phyloP scores from a whole-genome alignment of 1,140 invertebrate genomes.

The Apis florea region DNA sequence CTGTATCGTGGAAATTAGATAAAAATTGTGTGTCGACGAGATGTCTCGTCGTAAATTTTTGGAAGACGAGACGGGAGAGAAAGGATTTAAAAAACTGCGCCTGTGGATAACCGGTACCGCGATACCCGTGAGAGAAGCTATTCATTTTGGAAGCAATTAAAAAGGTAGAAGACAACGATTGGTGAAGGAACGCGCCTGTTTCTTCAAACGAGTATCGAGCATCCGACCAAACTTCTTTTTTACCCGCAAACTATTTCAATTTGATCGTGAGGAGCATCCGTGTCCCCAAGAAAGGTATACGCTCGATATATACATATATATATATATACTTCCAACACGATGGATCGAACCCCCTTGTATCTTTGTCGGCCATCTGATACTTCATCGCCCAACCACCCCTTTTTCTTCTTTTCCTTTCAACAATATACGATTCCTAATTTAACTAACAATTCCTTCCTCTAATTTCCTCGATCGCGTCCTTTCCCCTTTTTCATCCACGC shows the following conservation, averaged over 20 bases:
- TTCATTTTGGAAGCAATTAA: conserved; percentile 4
- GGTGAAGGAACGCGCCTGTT: background rate
- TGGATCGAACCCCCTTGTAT: no score
- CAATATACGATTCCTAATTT: no score
- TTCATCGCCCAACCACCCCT: no score
- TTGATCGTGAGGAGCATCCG: background rate
- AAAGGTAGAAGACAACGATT: conserved; percentile 3
- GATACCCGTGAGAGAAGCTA: background rate
- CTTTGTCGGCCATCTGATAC: no score
- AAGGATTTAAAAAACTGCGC: background rate
- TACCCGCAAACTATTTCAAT: background rate
- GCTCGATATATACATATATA: no score
- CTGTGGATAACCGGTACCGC: no score
- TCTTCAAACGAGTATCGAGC: background rate
- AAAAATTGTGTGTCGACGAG: background rate
- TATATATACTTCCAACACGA: no score
- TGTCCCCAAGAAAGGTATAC: background rate
- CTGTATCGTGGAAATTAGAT: background rate
- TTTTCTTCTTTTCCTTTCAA: no score
- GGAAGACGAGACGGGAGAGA: background rate
- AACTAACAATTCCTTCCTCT: no score
- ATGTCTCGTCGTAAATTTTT: background rate
- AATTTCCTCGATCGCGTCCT: no score
- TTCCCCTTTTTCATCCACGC: no score
- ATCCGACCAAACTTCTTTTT: background rate